phyloP scores from a whole-genome alignment of 1,140 invertebrate species.

The Zaprionus nigranus region DNA sequence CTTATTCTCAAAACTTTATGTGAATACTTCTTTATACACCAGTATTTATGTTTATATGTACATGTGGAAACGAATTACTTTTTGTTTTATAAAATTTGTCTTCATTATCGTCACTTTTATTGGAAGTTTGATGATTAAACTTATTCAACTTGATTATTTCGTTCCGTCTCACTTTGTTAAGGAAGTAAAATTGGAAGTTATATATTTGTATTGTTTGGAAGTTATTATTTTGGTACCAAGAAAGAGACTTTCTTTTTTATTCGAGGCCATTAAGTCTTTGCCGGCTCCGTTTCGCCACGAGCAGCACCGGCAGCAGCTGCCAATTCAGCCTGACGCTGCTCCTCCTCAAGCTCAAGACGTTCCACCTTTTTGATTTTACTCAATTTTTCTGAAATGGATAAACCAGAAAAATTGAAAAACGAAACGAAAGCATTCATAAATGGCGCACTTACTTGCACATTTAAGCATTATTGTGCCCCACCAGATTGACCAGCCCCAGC shows the following conservation, averaged over 20 bases:
- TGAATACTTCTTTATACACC: constrained; percentile 34
- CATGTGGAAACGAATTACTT: constrained; percentile 39
- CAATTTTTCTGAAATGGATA: constrained; percentile 61
- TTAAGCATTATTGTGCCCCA: constrained; percentile 96
- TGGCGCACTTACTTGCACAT: constrained; percentile 87
- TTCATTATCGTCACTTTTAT: constrained; percentile 20
- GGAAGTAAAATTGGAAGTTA: constrained; percentile 72
- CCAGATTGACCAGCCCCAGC: constrained; percentile 98
- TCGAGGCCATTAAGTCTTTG: constrained; percentile 62
- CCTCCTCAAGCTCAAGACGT: constrained; percentile 78
- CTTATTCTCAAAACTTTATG: constrained; percentile 37
- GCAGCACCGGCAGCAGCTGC: constrained; percentile 53
- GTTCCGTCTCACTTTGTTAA: constrained; percentile 46
- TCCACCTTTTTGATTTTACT: constrained; percentile 84
- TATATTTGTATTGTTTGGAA: constrained; percentile 39
- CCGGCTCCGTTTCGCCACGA: constrained; percentile 52
- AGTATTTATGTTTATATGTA: constrained; percentile 37
- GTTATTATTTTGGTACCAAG: constrained; percentile 56
- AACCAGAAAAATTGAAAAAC: not conserved
- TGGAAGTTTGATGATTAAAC: constrained; percentile 45
- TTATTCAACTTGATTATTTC: constrained; percentile 21
- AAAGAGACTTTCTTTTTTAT: constrained; percentile 45
- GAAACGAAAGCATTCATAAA: not conserved
- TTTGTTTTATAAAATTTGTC: constrained; percentile 4
- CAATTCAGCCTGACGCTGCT: constrained; percentile 74